phyloP scores from a whole-genome alignment of 2,888 invertebrate species.

The Oxyscelio sp. region DNA sequence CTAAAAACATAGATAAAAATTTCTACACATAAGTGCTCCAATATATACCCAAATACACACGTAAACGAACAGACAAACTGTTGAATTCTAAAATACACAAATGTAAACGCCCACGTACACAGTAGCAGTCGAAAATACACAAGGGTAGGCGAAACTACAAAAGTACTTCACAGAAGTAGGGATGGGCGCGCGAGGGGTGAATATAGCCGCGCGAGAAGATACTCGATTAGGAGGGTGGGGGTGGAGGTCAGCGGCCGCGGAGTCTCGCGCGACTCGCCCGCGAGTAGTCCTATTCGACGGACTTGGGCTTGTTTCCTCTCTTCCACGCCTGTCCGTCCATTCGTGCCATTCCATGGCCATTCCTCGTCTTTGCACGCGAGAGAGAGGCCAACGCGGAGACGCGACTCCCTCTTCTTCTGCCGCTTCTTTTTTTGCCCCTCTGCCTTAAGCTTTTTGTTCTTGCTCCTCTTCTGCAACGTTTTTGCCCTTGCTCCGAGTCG shows the following conservation, averaged over 20 bases:
- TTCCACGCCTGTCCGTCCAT: slow-evolving; percentile 63
- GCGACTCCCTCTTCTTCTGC: slow-evolving; percentile 8
- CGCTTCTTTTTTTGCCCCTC: neutral
- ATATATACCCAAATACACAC: too few relatives aligned
- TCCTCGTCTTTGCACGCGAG: slow-evolving; percentile 51
- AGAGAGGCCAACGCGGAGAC: slow-evolving; percentile 1
- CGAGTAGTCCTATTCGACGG: slow-evolving; percentile 76
- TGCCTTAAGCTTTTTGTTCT: slow-evolving; percentile 14
- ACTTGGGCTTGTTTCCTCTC: slow-evolving; percentile 67
- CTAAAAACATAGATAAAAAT: too few relatives aligned
- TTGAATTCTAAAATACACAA: too few relatives aligned
- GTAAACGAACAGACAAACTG: too few relatives aligned
- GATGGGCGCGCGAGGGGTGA: slow-evolving; percentile 13
- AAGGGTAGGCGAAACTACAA: too few relatives aligned
- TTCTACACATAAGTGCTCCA: too few relatives aligned
- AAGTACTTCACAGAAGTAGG: too few relatives aligned
- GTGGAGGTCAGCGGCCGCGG: slow-evolving; percentile 81
- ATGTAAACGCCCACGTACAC: too few relatives aligned
- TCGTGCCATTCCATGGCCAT: slow-evolving; percentile 72
- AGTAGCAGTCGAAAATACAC: too few relatives aligned
- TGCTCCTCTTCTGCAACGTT: neutral
- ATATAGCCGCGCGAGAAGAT: slow-evolving; percentile 53
- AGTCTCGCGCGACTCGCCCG: slow-evolving; percentile 83
- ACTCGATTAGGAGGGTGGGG: slow-evolving; percentile 75
- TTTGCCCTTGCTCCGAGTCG: slow-evolving; percentile 17